Conservation (phyloP, 2,888 invertebrate genomes). For the Sminthurides aquaticus region DNA sequence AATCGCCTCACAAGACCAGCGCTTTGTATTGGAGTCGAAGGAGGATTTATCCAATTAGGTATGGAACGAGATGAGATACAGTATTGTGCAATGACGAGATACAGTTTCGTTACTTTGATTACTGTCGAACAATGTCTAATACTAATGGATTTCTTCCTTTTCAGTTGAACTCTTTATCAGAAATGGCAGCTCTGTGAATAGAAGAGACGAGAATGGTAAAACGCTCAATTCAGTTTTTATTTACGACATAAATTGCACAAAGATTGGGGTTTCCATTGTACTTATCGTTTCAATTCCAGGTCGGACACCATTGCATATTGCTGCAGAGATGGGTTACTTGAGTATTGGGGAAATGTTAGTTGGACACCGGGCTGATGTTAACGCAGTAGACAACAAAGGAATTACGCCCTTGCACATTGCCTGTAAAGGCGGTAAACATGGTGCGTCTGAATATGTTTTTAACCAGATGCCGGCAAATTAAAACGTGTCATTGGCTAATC, state of each 20-base stretch:
- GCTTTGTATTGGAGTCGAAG: constrained; percentile 36
- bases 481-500: not conserved
- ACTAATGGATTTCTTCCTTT: constrained; percentile 7
- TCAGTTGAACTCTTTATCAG: constrained; percentile 38
- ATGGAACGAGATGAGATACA: too few relatives aligned
- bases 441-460: constrained; percentile 25
- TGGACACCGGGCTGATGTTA: constrained; percentile 35
- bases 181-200: constrained; percentile 37
- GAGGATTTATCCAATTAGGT: constrained; percentile 32
- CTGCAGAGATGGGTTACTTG: constrained; percentile 39
- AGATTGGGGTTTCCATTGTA: not conserved
- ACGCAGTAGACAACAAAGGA: constrained; percentile 34
- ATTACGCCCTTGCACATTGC: constrained; percentile 37
- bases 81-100: too few relatives aligned
- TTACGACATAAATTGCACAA: not conserved
- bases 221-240: not conserved
- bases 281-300: constrained; percentile 17
- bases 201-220: constrained; percentile 33
- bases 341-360: constrained; percentile 33
- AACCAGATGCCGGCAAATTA: constrained; percentile 1
- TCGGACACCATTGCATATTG: constrained; percentile 30
- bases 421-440: constrained; percentile 28
- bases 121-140: too few relatives aligned
- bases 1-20: constrained; percentile 34
- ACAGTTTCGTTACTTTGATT: too few relatives aligned